Base-by-base conservation (phyloP, 2,888 invertebrate species). In the Heteromurus nitidus region DNA sequence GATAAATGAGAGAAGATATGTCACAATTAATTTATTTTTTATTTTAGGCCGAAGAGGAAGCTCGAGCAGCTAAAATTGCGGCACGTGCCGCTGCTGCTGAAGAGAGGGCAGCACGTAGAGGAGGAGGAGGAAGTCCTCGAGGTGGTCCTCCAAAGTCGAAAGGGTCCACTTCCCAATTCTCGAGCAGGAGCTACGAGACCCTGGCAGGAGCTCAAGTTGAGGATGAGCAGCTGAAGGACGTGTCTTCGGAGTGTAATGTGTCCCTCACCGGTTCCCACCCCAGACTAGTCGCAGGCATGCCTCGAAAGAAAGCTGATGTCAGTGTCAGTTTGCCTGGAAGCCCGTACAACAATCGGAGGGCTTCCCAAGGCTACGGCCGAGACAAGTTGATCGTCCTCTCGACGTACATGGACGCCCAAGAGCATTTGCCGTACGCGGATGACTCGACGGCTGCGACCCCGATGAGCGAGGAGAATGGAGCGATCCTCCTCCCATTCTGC, bases 391-490 rank as follows among this genome's bases (percentile, higher is more conserved):
- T 97, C 88, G 97, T 98, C 86, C 92, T 97, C 87, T 96, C 96
- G 88, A 97, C 97, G 87, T 97, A 97, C 91, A 92, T 96, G 90
- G 97, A 81, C 64, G 83, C 84, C 50, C 88, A 91, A 88, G 96
- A 96, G 91, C 96, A 96, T 90, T 92, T n/a, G n/a, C n/a, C n/a
- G n/a, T n/a, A n/a, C n/a, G n/a, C n/a, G n/a, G n/a, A n/a, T n/a
- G n/a, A n/a, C n/a, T n/a, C n/a, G n/a, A n/a, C n/a, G n/a, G n/a
- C n/a, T n/a, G n/a, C n/a, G n/a, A n/a, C n/a, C n/a, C n/a, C n/a
- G n/a, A n/a, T n/a, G n/a, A n/a, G n/a, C n/a, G 98, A 98, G 91
- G 98, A 98, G 91, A 97, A 96, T 90, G 96, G 96, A 89, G 96
- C 96, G 89, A 96, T 96, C 90, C 95, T 97, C 88, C 95, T 96